Conservation (phyloP, 2,797 vertebrate species). For the Siniperca scherzeri region DNA sequence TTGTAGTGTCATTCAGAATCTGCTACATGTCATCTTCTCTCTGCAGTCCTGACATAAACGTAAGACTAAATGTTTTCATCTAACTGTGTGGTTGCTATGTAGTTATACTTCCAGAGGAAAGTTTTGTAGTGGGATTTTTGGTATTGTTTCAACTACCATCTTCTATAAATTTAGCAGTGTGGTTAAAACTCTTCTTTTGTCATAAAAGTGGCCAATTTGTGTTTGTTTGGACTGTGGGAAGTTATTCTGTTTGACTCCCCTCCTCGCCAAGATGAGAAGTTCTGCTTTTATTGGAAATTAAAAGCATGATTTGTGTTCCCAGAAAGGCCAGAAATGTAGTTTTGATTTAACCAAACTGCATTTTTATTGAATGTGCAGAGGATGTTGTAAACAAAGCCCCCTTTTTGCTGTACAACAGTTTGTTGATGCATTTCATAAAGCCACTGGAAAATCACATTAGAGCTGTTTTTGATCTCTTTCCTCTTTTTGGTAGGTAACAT, state of each 20-base stretch:
- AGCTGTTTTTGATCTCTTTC: constrained; percentile 43
- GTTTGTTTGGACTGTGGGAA: constrained; percentile 46
- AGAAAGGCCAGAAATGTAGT: constrained; percentile 21
- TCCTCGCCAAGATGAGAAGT: neutral
- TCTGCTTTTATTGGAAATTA: constrained; percentile 36
- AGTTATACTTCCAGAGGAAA: constrained; percentile 18
- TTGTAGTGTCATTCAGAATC: neutral
- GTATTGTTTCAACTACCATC: constrained; percentile 24
- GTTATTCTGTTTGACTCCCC: constrained; percentile 4
- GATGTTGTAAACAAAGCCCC: constrained; percentile 31
- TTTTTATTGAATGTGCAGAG: constrained; percentile 32
- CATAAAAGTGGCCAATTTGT: constrained; percentile 28
- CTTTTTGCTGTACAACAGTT: constrained; percentile 19
- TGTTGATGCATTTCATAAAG: constrained; percentile 38
- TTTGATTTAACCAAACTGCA: constrained; percentile 35
- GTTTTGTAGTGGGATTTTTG: constrained; percentile 14
- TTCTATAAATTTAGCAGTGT: constrained; percentile 27
- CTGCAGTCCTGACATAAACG: neutral
- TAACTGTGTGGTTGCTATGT: constrained; percentile 23
- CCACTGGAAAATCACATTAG: constrained; percentile 42
- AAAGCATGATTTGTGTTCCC: constrained; percentile 41
- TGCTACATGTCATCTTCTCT: neutral
- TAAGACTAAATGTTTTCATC: constrained; percentile 19
- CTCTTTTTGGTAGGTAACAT: constrained; percentile 37
- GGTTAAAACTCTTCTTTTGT: constrained; percentile 38